Evolutionary conservation across 2,888 invertebrate genomes (phyloP).

Genomic region (Synanthedon myopaeformis): DNA sequence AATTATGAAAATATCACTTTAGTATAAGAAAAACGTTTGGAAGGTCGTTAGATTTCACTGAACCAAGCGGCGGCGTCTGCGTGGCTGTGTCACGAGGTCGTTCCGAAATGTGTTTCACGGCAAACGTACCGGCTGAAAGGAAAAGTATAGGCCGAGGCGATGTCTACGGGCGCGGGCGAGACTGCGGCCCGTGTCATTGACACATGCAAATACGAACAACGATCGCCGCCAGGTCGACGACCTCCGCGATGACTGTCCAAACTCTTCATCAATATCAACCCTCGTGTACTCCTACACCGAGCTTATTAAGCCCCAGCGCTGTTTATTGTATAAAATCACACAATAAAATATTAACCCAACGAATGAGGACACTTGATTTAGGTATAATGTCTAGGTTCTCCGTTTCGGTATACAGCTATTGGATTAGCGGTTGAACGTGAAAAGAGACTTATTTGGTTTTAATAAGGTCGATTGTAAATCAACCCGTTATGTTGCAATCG

Average conservation of each 20-base stretch:
- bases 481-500: constrained; percentile 20
- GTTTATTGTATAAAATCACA: constrained; percentile 12
- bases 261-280: constrained; percentile 49
- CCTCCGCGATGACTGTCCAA: constrained; percentile 65
- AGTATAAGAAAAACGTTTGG: constrained; percentile 4
- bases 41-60: constrained; percentile 25
- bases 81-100: constrained; percentile 53
- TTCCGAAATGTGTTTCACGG: constrained; percentile 51
- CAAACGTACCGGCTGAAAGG: constrained; percentile 48
- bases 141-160: constrained; percentile 54
- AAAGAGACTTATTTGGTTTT: constrained; percentile 20
- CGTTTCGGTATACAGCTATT: constrained; percentile 17
- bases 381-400: constrained; percentile 31
- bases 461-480: constrained; percentile 30
- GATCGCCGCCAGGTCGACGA: constrained; percentile 57
- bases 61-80: background rate
- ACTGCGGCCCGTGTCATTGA: constrained; percentile 61
- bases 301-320: constrained; percentile 9
- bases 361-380: constrained; percentile 29
- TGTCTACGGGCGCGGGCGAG: constrained; percentile 13
- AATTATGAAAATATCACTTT: background rate
- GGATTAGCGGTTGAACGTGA: constrained; percentile 20
- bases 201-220: constrained; percentile 65
- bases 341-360: constrained; percentile 37
- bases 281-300: constrained; percentile 20